Conservation (phyloP, 2,888 invertebrate species). For the Drosophila emarginata region DNA sequence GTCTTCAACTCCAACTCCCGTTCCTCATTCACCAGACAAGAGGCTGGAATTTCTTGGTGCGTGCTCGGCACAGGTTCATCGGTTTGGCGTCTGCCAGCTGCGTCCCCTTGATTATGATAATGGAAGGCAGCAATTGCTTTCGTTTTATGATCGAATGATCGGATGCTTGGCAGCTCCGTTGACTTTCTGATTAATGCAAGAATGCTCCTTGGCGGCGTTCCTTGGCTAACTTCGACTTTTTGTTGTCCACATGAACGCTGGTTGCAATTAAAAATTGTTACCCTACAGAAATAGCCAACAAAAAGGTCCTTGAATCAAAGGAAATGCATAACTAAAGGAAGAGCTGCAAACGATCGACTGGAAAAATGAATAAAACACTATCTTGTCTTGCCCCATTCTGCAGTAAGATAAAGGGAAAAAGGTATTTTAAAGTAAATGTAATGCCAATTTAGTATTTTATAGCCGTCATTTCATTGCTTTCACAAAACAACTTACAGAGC, state of each 20-base stretch:
- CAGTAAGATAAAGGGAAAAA: neutral
- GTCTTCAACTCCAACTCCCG: conserved; percentile 32
- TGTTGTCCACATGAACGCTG: conserved; percentile 26
- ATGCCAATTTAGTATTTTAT: neutral
- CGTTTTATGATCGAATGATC: conserved; percentile 66
- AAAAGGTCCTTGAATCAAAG: neutral
- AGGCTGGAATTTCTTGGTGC: conserved; percentile 81
- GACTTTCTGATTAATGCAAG: conserved; percentile 78
- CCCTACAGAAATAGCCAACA: conserved; percentile 14
- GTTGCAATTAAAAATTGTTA: conserved; percentile 70
- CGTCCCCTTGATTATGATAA: conserved; percentile 74
- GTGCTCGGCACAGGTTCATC: conserved; percentile 80
- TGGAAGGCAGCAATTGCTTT: conserved; percentile 70
- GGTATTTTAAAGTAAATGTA: neutral
- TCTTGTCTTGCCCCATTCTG: too few relatives aligned
- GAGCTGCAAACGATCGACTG: too few relatives aligned
- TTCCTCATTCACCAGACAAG: conserved; percentile 73
- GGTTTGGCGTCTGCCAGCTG: conserved; percentile 71
- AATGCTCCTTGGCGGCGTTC: conserved; percentile 64
- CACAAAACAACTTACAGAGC: conserved; percentile 34
- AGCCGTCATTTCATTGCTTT: neutral
- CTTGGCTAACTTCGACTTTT: conserved; percentile 35
- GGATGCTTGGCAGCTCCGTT: conserved; percentile 73
- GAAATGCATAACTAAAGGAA: too few relatives aligned
- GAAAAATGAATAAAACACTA: too few relatives aligned